phyloP scores from a whole-genome alignment of 2,797 vertebrate species.

The Simalia tracyae region DNA sequence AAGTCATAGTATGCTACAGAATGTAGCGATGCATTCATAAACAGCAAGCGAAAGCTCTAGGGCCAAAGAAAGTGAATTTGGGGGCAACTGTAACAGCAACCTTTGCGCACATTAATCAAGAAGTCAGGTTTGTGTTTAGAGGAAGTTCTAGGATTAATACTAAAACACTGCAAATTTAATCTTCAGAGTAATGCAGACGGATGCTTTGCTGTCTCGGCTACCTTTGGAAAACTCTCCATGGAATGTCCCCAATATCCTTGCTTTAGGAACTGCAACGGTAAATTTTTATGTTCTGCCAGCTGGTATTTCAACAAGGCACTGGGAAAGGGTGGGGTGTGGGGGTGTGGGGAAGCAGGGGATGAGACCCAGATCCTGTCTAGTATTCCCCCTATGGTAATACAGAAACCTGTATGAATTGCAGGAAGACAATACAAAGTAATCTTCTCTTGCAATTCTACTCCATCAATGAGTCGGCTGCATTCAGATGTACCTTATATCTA shows the following conservation, averaged over 20 bases:
- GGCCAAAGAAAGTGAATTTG: constrained; percentile 44
- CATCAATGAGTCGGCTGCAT: background rate
- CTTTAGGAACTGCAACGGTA: background rate
- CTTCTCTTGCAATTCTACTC: background rate
- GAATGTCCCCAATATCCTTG: background rate
- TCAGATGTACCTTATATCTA: background rate
- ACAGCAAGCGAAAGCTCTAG: constrained; percentile 60
- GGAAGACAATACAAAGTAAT: background rate
- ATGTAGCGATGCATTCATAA: constrained; percentile 63
- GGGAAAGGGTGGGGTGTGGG: background rate
- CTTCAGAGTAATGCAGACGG: background rate
- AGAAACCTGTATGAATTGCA: background rate
- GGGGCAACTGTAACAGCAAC: background rate
- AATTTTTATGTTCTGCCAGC: background rate
- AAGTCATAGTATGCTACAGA: constrained; percentile 74
- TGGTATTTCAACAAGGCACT: background rate
- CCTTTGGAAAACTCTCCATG: background rate
- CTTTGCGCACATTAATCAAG: background rate
- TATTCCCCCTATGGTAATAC: background rate
- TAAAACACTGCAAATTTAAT: background rate
- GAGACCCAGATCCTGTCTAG: background rate
- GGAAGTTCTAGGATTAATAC: background rate
- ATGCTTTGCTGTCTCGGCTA: background rate
- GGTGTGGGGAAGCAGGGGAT: background rate
- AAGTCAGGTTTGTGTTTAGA: background rate